Percentiles rank a stretch among this genome's conserved stretches.
Conservation (phyloP, 1,140 invertebrate genomes). For the Lepidurus couesii region DNA sequence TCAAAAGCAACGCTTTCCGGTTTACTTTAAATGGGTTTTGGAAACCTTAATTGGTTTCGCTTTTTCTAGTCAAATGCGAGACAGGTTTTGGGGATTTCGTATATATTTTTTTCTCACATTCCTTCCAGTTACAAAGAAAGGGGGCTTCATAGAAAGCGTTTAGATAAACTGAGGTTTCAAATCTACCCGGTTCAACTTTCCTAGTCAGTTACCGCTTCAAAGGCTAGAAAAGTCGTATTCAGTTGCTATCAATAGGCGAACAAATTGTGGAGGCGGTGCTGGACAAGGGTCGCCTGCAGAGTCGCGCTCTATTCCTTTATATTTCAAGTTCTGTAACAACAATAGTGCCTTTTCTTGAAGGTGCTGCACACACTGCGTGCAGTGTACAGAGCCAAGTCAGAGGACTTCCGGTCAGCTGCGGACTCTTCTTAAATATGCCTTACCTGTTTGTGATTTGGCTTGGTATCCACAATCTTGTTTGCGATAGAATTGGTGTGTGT, state of each 20-base stretch:
- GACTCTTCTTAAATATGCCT: not conserved
- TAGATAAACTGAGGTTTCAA: not conserved
- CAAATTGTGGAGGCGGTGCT: constrained; percentile 17
- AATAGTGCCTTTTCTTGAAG: constrained; percentile 14
- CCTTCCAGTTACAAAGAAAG: not conserved
- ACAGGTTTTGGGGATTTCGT: not conserved
- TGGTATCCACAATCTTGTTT: not conserved
- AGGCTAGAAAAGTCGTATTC: constrained; percentile 6
- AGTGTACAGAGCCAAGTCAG: constrained; percentile 1
- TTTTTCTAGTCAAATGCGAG: not conserved
- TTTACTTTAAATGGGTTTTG: not conserved
- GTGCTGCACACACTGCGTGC: constrained; percentile 20
- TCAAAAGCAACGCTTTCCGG: not conserved
- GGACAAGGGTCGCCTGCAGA: constrained; percentile 11
- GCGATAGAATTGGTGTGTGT: not conserved
- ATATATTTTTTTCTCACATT: not conserved
- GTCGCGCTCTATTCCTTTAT: not conserved
- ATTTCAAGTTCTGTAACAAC: constrained; percentile 1
- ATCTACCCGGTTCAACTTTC: not conserved
- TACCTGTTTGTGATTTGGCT: constrained; percentile 12
- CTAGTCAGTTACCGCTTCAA: constrained; percentile 9
- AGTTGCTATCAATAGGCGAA: not conserved
- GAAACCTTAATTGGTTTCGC: not conserved
- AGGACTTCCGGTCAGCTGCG: constrained; percentile 17
- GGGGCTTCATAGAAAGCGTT: not conserved